A percentile compares a stretch with the other conserved stretches of the same genome.
phyloP scores from a whole-genome alignment of 2,888 invertebrate genomes.

The Ichneumoninae sp. region DNA sequence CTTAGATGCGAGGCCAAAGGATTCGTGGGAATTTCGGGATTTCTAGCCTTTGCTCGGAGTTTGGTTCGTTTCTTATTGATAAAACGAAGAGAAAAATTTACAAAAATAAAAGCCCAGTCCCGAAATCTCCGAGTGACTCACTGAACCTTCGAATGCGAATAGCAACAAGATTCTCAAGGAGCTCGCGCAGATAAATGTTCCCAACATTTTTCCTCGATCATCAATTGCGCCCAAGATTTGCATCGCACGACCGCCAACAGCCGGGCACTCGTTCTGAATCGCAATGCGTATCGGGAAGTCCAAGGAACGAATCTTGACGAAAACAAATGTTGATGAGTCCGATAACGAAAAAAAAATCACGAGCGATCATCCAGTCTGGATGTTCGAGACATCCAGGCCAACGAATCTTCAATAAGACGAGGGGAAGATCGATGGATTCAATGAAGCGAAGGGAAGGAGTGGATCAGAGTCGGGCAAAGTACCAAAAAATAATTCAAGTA shows the following conservation, averaged over 20 bases:
- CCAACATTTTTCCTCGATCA: background rate
- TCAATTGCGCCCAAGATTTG: background rate
- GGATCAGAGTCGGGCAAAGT: too few relatives aligned
- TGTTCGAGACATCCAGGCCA: too few relatives aligned
- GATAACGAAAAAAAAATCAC: too few relatives aligned
- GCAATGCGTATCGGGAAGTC: background rate
- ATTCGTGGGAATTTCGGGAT: too few relatives aligned
- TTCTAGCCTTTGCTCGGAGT: background rate
- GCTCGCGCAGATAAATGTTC: background rate
- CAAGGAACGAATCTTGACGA: too few relatives aligned
- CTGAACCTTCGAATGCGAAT: constrained; percentile 24
- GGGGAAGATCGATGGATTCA: too few relatives aligned
- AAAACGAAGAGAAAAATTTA: background rate
- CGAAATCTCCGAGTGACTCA: constrained; percentile 7
- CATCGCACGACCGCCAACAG: background rate
- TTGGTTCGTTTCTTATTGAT: constrained; percentile 32
- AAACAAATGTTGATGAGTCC: too few relatives aligned
- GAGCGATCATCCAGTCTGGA: too few relatives aligned
- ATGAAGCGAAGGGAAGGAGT: too few relatives aligned
- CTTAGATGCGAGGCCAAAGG: too few relatives aligned
- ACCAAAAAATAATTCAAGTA: too few relatives aligned
- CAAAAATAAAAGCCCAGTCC: background rate
- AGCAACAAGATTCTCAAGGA: background rate
- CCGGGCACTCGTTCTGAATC: background rate
- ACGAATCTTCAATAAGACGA: too few relatives aligned